Conservation (phyloP, 2,797 vertebrate genomes). For the Eutrigla gurnardus region DNA sequence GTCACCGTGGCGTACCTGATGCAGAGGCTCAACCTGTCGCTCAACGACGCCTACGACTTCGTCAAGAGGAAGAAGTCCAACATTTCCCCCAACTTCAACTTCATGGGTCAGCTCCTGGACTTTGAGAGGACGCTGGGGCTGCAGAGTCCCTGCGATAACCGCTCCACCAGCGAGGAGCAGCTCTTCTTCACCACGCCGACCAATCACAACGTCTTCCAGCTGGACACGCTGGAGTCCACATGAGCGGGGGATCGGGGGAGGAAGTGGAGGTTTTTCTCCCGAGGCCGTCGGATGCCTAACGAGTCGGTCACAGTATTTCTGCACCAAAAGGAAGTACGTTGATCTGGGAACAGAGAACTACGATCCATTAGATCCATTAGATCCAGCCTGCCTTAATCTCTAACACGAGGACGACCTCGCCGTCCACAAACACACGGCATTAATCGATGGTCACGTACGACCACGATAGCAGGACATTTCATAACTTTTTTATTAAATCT, state of each 20-base stretch:
- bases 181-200: slow-evolving; percentile 92
- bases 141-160: slow-evolving; percentile 93
- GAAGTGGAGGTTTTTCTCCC: slow-evolving; percentile 20
- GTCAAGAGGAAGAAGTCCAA: slow-evolving; percentile 98
- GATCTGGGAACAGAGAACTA: slow-evolving; percentile 30
- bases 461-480: slow-evolving; percentile 65
- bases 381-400: slow-evolving; percentile 73
- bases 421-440: slow-evolving; percentile 49
- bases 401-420: slow-evolving; percentile 53
- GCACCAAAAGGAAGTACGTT: slow-evolving; percentile 55
- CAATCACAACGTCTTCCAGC: slow-evolving; percentile 96
- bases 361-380: slow-evolving; percentile 29
- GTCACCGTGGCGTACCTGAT: slow-evolving; percentile 98
- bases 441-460: slow-evolving; percentile 55
- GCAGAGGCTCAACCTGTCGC: slow-evolving; percentile 95
- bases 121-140: slow-evolving; percentile 95
- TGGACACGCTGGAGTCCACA: slow-evolving; percentile 93
- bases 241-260: slow-evolving; percentile 72
- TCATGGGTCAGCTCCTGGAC: slow-evolving; percentile 98
- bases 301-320: slow-evolving; percentile 44
- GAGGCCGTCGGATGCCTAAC: slow-evolving; percentile 42
- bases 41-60: slow-evolving; percentile 96
- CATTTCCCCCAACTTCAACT: slow-evolving; percentile 98
- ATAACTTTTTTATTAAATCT: slow-evolving; percentile 56
- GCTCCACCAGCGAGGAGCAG: slow-evolving; percentile 77